A percentile compares a stretch with the other conserved stretches of the same genome.
These are phyloP conservation scores for Harpagifer antarcticus DNA, from an alignment of 2,797 vertebrate species.

Conservation along the genomic window DNA sequence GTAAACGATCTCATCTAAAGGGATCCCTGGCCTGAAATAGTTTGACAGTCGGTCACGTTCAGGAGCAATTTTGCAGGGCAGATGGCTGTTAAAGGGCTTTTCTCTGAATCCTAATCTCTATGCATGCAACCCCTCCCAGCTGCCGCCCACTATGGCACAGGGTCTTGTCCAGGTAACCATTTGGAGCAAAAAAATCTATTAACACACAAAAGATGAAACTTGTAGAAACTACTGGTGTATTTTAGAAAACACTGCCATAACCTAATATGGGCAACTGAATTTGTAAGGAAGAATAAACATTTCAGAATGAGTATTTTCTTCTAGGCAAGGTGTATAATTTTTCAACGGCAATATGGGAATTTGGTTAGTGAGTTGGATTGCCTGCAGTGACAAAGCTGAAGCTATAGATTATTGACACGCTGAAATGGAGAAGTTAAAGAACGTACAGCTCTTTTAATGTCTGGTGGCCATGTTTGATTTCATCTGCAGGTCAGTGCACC, in stretches of 20 bases:
- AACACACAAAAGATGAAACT: neutral
- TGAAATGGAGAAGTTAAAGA: neutral
- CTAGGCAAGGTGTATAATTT: neutral
- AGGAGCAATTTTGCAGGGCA: neutral
- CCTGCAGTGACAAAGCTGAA: neutral
- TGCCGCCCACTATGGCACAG: neutral
- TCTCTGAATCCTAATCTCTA: neutral
- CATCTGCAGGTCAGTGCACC: constrained; percentile 12
- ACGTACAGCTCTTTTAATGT: neutral
- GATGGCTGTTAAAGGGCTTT: neutral
- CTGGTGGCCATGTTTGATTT: constrained; percentile 27
- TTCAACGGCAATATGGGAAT: neutral
- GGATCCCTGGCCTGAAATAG: neutral
- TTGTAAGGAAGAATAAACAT: neutral
- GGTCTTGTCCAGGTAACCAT: neutral
- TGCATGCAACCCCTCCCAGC: neutral
- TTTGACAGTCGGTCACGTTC: neutral
- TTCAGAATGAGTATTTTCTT: neutral
- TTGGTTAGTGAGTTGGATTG: neutral
- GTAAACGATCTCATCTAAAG: neutral
- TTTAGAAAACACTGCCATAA: neutral
- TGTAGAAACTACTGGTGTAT: no score
- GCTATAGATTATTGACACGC: neutral
- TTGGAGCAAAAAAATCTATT: neutral
- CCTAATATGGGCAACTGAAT: neutral